Base-by-base conservation (phyloP, 1,140 invertebrate species). In the Lepidurus apus region DNA sequence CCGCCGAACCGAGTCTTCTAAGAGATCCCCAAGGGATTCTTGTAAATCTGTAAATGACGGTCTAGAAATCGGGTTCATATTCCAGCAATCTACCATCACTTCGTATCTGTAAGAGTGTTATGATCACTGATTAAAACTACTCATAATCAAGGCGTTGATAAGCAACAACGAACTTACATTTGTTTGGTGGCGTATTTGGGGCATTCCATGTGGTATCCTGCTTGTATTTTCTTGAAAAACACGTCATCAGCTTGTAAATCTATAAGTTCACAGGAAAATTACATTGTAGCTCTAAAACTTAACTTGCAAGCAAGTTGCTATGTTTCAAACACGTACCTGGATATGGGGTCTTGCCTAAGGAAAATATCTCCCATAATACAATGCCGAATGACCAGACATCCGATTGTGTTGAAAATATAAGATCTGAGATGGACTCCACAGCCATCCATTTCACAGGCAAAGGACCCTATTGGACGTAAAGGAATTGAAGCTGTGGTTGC, bases 41-140 rank as follows among this genome's bases (percentile, higher is more conserved):
- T 91, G 90, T 47, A 97, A 86, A 80, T 91, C 88, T 7, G 88
- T 87, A 83, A 97, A 97, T 43, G 90, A 87, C 0, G 96, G 95
- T 78, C 95, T 85, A 11, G 88, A 83, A 1, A 89, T 88, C 1
- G 95, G 93, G 81, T 92, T 91, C 3, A 89, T 87, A 75, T 90
- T 87, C 95, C 95, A 98, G 82, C 95, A 97, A 74, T 91, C 88
- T 7, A 89, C 81, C 93, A 97, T 97, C 74, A 96, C 90, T 42
- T 93, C 86, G 83, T 96, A 94, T 7, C 53, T 65, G 21, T 1
- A 65, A 65, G 21, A 1, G 17, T 21, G 5, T 7, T 17, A 21
- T 5, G 6, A 1, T n/a, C 21, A n/a, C 53, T 65, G 13, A n/a
- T 13, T 4, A 0, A 17, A n/a, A 0, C 13, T 65, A 17, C 21